phyloP scores from a whole-genome alignment of 2,888 invertebrate species.

The Capitulum mitella region DNA sequence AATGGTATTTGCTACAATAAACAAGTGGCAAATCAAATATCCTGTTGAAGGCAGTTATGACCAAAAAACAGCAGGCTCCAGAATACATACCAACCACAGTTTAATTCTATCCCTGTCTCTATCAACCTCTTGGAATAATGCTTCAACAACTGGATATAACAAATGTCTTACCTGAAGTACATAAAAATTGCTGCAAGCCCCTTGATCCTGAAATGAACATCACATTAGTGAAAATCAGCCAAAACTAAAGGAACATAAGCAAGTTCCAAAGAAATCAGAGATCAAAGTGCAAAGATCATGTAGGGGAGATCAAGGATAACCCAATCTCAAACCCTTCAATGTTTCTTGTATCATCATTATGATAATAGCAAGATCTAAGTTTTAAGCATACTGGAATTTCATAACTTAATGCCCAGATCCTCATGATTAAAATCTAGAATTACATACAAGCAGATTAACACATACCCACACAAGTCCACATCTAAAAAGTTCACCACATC shows the following conservation, averaged over 20 bases:
- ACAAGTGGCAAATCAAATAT: too few species aligned
- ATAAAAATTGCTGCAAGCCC: neutral
- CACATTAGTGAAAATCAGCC: too few species aligned
- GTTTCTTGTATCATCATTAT: neutral
- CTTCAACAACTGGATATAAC: neutral
- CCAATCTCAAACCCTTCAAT: neutral
- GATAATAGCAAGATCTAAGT: too few species aligned
- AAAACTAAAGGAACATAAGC: neutral
- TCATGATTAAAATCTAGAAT: too few species aligned
- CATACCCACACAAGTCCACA: too few species aligned
- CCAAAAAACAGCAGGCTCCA: too few species aligned
- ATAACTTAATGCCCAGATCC: too few species aligned
- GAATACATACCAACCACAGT: neutral
- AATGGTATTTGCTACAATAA: too few species aligned
- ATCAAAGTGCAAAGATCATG: slow-evolving; percentile 2
- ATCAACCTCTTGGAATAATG: neutral
- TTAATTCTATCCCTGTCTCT: neutral
- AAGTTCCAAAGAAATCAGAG: neutral
- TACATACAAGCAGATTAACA: too few species aligned
- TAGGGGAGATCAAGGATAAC: neutral
- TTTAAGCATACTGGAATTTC: too few species aligned
- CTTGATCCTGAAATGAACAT: neutral
- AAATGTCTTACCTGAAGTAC: neutral
- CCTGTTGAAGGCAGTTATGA: too few species aligned
- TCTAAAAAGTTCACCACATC: too few species aligned